Conservation (phyloP, 1,140 invertebrate species). For the Macrotrachela quadricornifera region DNA sequence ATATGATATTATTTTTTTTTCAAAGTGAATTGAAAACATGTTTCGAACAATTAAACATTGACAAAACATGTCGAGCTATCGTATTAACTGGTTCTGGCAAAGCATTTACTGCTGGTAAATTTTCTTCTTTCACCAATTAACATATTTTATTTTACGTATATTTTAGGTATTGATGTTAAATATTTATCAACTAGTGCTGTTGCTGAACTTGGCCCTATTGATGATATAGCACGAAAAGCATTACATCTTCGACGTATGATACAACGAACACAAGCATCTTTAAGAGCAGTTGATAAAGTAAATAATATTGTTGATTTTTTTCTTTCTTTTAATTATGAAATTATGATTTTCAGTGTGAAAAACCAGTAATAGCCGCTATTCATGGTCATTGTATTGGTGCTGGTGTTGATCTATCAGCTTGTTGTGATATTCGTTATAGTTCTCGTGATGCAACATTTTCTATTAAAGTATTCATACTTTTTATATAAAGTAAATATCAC, state of each 20-base stretch:
- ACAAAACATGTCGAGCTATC: conserved; percentile 58
- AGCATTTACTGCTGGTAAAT: conserved; percentile 52
- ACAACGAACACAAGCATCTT: conserved; percentile 47
- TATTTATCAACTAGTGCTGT: conserved; percentile 16
- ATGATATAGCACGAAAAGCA: conserved; percentile 57
- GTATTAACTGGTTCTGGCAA: conserved; percentile 59
- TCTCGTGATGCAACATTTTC: conserved; percentile 72
- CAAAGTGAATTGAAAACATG: conserved; percentile 52
- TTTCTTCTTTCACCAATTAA: background rate
- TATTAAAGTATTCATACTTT: conserved; percentile 41
- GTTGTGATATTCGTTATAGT: conserved; percentile 74
- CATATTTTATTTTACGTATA: too few relatives aligned
- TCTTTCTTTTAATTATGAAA: background rate
- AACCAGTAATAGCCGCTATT: conserved; percentile 67
- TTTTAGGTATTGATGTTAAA: conserved; percentile 1
- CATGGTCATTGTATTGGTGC: conserved; percentile 73
- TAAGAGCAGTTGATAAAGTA: conserved; percentile 54
- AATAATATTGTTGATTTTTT: background rate
- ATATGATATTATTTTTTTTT: background rate
- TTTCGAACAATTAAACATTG: conserved; percentile 47
- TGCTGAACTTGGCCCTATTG: conserved; percentile 8
- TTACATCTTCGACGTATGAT: conserved; percentile 45
- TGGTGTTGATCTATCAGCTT: conserved; percentile 60
- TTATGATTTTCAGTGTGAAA: conserved; percentile 40
- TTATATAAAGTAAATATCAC: too few relatives aligned